Conservation (phyloP, 2,113 vertebrate genomes). For the Sapayoa aenigma region DNA sequence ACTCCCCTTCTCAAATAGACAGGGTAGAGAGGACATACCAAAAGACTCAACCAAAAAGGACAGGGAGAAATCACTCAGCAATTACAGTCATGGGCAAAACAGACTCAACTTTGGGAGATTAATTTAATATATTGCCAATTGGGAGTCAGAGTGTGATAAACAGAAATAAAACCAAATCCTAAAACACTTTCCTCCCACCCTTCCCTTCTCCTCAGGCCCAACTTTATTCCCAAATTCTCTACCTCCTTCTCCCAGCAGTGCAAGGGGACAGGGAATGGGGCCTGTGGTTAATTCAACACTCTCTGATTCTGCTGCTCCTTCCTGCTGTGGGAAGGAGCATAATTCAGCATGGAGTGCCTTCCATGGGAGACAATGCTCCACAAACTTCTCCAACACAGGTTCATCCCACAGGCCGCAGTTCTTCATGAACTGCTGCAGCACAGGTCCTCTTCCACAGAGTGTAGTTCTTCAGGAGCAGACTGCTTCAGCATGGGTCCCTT, state of each 20-base stretch:
- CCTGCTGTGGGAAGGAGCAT: not conserved
- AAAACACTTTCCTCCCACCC: not conserved
- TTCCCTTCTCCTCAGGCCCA: not conserved
- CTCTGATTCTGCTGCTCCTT: not conserved
- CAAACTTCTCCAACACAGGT: not conserved
- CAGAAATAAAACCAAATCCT: not conserved
- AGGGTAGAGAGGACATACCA: not conserved
- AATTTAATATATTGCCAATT: not conserved
- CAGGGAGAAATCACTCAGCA: not conserved
- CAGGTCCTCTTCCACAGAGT: not conserved
- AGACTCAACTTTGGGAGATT: not conserved
- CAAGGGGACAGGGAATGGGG: not conserved
- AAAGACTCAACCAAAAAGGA: too few species aligned
- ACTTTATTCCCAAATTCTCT: not conserved
- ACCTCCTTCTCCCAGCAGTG: not conserved
- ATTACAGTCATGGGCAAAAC: not conserved
- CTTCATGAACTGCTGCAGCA: too few species aligned
- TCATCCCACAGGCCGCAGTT: not conserved
- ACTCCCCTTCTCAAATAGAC: not conserved
- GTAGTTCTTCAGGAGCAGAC: not conserved
- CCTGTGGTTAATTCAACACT: not conserved
- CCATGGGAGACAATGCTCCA: not conserved
- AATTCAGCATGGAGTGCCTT: not conserved
- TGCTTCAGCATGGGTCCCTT: not conserved
- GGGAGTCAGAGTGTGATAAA: not conserved